Base-by-base conservation (phyloP, 2,797 vertebrate species). In the Epinephelus coioides region DNA sequence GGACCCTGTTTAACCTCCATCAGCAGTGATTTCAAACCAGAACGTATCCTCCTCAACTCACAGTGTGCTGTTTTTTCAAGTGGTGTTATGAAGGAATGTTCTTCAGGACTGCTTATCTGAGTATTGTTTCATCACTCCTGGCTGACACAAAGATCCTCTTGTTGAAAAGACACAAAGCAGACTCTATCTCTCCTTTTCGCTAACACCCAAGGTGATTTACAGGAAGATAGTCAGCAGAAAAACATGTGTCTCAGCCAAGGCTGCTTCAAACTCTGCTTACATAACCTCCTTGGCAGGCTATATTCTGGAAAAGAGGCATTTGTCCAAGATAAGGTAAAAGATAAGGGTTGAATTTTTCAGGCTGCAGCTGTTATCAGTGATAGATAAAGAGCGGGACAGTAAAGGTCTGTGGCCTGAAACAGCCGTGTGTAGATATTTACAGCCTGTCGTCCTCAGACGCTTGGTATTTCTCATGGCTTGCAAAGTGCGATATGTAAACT, bases 131-230 rank as follows among this genome's bases (percentile, higher is more conserved):
- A 30, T 63, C 38, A 17, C 81, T 57, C 62, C 73, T 25, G 56
- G 64, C 62, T 60, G 83, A 75, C 82, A 89, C 83, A 88, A 88
- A 81, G 82, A 66, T 73, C 68, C 66, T 83, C 62, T 86, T 88
- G 86, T 89, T 71, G 60, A 63, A 78, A 60, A 59, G 71, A 82
- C 78, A 90, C 80, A 91, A 85, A 82, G 87, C 46, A 0, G 30
- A 68, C 74, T 81, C 57, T 77, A 51, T 78, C 70, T 71, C 54
- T 79, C 62, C 60, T 73, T 57, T 82, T 57, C 53, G 57, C 73
- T 74, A 30, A 83, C 86, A 86, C 85, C 81, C 83, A 75, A 85
- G 85, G 79, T 88, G 87, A 89, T 82, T 43, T 76, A 69, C 49
- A 53, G 81, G 53, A 83, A 84, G 84, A 91, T 83, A 88, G 75